phyloP scores from a whole-genome alignment of 2,113 vertebrate species.

The Brevimyrus niger region DNA sequence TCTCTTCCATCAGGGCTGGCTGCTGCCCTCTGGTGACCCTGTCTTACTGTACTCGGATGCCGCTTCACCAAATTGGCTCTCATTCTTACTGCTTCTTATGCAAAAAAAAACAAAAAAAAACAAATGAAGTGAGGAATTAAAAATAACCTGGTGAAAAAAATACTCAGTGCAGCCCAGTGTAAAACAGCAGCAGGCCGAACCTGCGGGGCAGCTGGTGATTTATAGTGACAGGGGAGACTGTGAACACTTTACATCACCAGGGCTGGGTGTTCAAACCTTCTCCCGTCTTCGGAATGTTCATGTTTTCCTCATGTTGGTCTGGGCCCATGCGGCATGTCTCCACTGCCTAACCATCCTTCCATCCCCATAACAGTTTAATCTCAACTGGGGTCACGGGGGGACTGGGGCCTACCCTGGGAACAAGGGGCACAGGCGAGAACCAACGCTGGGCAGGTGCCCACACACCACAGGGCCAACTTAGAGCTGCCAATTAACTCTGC shows the following conservation, averaged over 20 bases:
- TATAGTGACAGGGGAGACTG: background rate
- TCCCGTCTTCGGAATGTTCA: background rate
- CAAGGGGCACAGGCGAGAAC: too few relatives aligned
- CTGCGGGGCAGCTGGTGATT: background rate
- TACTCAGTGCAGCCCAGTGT: background rate
- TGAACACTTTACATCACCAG: background rate
- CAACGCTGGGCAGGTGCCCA: too few relatives aligned
- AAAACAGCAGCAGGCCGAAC: background rate
- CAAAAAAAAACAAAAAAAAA: background rate
- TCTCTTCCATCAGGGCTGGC: background rate
- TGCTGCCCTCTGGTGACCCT: background rate
- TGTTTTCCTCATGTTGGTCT: background rate
- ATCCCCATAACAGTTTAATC: too few relatives aligned
- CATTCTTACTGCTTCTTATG: background rate
- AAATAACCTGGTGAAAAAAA: background rate
- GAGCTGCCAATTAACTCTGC: too few relatives aligned
- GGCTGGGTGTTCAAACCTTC: background rate
- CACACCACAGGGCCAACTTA: too few relatives aligned
- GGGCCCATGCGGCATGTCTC: background rate
- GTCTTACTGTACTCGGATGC: background rate
- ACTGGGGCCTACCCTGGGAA: too few relatives aligned
- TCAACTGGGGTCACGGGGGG: too few relatives aligned
- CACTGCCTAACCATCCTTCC: background rate
- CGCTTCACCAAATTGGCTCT: background rate
- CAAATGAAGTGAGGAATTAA: background rate